Evolutionary conservation across 2,888 invertebrate species (phyloP), one percentile per base, ranked within the genome.

Genomic region (Phortica magna): DNA sequence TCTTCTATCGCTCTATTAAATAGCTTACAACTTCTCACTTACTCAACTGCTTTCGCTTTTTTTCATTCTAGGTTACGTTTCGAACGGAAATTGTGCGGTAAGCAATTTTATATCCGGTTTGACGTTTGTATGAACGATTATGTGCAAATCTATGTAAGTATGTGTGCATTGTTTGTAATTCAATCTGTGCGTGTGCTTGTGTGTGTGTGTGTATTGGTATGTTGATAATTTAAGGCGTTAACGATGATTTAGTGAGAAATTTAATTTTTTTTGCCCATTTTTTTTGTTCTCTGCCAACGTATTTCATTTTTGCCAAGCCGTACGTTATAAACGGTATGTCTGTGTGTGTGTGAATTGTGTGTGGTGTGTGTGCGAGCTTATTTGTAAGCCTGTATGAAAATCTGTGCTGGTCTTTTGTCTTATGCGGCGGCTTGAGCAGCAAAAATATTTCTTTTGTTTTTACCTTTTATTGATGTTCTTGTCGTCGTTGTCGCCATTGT

Each of bases 41-140:
- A 59, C 17, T 22, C 59, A 19, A 59, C 17, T 59, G 17, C 22
- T 59, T 59, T 12, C 59, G n/a, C 19, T 22, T 17, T 14, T 57
- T 59, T 59, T 59, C 22, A 17, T 59, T 59, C 17, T 6, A 9
- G 17, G 19, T 59, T 17, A 59, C 59, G 14, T 64, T 22, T 31
- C 64, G 39, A 14, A 31, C 64, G 64, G 64, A 64, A 12, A 31
- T 64, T 64, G 64, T 31, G 64, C 64, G 64, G 64, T 64, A 64
- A 64, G 64, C 31, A 31, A 31, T 31, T 64, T 64, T 64, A 64
- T 64, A 64, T 31, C 64, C 64, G 59, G 59, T 59, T 1, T 31
- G 31, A 31, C 31, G 48, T 48, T 48, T 48, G 64, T 39, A 9
- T 19, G 31, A 31, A 31, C 31, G 31, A 31, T 64, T 19, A 39